Evolutionary conservation across 2,113 vertebrate genomes (phyloP), one percentile per base, ranked within the genome.

Genomic region (Trichechus manatus): DNA sequence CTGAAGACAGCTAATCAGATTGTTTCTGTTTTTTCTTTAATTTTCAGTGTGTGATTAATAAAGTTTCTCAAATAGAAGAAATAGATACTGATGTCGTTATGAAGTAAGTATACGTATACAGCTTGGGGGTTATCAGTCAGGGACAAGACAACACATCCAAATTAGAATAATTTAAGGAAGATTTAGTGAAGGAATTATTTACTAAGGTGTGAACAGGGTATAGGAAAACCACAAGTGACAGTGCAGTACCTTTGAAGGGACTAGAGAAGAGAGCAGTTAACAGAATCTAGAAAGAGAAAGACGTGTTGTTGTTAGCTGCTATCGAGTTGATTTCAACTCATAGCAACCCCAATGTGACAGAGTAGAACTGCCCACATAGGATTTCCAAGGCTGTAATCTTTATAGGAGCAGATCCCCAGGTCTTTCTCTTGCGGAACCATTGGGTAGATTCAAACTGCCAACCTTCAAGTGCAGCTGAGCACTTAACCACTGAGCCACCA

Each of bases 1-100:
- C 93, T 95, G 93, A 97, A 93, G 75, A 97, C 93, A 98, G 97
- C 98, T 93, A 97, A 97, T 98, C 53, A 96, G 82, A 93, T 83
- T 82, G 20, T 84, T 70, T 84, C 70, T 91, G 0, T 96, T 97
- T 97, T 98, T 93, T 33, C 87, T 97, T 96, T 96, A 97, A 97
- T 95, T 97, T 98, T 97, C 99, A 99, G 99, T 99, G 99, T 98
- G 99, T 99, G 93, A 98, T 99, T 91, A 99, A 99, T 93, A 99
- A 98, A 10, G 98, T 99, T 97, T 99, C 99, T 36, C 98, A 99
- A 97, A 99, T 99, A 83, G 99, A 99, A 98, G 99, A 99, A 95
- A 99, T 99, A 89, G 99, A 99, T 98, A 98, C 99, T 81, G 99
- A 99, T 97, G 98, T 99, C 90, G 98, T 99, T 87, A 97, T 99